Evolutionary conservation across 1,140 invertebrate genomes (phyloP), one percentile per base, ranked within the genome.

Genomic region (Tyrophagus putrescentiae): DNA sequence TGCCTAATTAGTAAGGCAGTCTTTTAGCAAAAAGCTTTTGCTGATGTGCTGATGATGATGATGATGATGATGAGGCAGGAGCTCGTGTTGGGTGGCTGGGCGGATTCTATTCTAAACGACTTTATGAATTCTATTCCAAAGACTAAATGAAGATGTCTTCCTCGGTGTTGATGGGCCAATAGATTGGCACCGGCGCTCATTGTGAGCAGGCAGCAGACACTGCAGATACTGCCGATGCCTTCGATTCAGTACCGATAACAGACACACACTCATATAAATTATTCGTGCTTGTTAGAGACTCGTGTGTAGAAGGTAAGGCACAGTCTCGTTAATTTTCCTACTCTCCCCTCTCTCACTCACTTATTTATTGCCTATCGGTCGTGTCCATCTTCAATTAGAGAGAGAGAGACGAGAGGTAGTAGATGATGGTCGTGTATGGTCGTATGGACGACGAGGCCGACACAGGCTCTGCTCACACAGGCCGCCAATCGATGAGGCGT

Each of bases 341-440:
- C 45, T 21, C 18, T 18, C n/a, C n/a, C n/a, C n/a, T n/a, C n/a
- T n/a, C n/a, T n/a, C n/a, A n/a, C n/a, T n/a, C 45, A 7, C 21
- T 48, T 48, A 48, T 48, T 48, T 48, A 48, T 48, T 48, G 45
- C 45, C n/a, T 48, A 48, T 48, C 45, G 23, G n/a, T 29, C 45
- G 45, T 48, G 45, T 48, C 45, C 45, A 48, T 48, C 45, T 48
- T 48, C 45, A 48, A 48, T 48, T 48, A 48, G 45, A 48, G n/a
- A n/a, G n/a, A n/a, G n/a, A n/a, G n/a, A n/a, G n/a, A n/a, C n/a
- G n/a, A n/a, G n/a, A n/a, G n/a, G n/a, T n/a, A n/a, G n/a, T n/a
- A n/a, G n/a, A n/a, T n/a, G n/a, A n/a, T n/a, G n/a, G 7, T 48
- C 45, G 45, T 48, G 45, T 48, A 48, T 18, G 36, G n/a, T n/a